Conservation (phyloP, 2,797 vertebrate species). For the Psittacula echo region DNA sequence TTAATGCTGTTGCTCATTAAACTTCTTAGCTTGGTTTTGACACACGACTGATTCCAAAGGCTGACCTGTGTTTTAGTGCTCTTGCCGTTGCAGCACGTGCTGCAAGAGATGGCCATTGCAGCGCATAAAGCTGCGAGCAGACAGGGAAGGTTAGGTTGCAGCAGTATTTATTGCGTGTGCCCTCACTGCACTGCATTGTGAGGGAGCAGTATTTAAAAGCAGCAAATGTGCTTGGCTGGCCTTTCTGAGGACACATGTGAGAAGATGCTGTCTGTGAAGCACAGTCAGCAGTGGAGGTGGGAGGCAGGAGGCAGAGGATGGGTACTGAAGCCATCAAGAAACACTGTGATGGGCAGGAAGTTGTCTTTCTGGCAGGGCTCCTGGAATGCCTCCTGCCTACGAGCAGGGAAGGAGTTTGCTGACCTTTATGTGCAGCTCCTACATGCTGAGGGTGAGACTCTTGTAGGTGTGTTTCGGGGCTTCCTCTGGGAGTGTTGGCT, state of each 20-base stretch:
- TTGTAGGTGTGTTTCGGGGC: not conserved
- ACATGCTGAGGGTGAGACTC: not conserved
- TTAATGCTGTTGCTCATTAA: not conserved
- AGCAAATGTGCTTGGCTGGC: not conserved
- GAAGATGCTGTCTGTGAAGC: not conserved
- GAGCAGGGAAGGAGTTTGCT: not conserved
- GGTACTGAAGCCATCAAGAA: not conserved
- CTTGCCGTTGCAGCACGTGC: rapidly evolving
- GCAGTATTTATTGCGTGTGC: not conserved
- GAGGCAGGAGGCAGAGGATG: not conserved
- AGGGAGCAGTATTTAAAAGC: not conserved
- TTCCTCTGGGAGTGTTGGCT: constrained; percentile 26
- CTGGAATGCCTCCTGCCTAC: not conserved
- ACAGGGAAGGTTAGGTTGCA: not conserved
- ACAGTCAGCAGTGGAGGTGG: not conserved
- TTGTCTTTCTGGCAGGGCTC: constrained; percentile 26
- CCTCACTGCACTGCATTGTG: rapidly evolving
- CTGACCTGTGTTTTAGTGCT: not conserved
- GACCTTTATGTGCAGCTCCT: not conserved
- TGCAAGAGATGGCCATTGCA: not conserved
- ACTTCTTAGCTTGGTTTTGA: not conserved
- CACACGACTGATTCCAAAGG: not conserved
- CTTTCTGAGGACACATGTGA: not conserved
- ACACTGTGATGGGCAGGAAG: not conserved
- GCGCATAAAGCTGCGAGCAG: not conserved